phyloP scores from a whole-genome alignment of 2,113 vertebrate species.

The Microcebus ravelobensis region DNA sequence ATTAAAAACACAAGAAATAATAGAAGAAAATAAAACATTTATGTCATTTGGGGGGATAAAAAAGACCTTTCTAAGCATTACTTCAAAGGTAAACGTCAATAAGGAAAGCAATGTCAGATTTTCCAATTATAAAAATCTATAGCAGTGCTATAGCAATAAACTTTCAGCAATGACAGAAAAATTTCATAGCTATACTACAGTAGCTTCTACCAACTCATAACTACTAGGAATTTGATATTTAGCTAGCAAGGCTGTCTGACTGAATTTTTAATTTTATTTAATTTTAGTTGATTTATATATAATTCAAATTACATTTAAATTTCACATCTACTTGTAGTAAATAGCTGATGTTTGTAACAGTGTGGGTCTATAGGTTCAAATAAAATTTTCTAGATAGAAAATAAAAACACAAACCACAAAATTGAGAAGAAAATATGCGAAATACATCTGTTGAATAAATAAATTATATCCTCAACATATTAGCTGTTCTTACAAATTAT shows the following conservation, averaged over 20 bases:
- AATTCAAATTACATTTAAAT: neutral
- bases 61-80: neutral
- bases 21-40: constrained; percentile 12
- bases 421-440: neutral
- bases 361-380: neutral
- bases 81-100: neutral
- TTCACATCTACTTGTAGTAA: neutral
- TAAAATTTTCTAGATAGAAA: neutral
- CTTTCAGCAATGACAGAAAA: constrained; percentile 3
- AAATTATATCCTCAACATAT: neutral
- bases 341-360: neutral
- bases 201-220: neutral
- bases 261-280: constrained; percentile 11
- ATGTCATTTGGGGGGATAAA: neutral
- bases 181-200: neutral
- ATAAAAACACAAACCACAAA: neutral
- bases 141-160: neutral
- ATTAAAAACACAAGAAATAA: neutral
- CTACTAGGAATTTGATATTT: neutral
- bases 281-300: neutral
- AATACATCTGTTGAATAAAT: neutral
- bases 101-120: neutral
- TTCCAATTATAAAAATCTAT: neutral
- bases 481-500: neutral
- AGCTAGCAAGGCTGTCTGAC: neutral